These are phyloP conservation scores for Euleptes europaea DNA, from an alignment of 2,113 vertebrate species.

Conservation along the genomic window DNA sequence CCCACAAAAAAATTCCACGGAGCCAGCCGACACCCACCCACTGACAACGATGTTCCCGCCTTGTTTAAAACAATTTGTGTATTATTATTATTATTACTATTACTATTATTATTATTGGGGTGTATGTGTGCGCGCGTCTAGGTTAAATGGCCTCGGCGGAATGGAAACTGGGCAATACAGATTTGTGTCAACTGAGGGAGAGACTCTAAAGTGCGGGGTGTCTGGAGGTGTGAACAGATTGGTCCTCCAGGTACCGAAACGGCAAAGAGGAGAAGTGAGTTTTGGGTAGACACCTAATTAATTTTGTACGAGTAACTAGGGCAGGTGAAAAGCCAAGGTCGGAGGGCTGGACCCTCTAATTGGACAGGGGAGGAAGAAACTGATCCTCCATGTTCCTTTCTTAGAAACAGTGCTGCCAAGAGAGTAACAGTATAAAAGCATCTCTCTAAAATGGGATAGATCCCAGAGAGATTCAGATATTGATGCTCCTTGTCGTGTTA, in stretches of 20 bases:
- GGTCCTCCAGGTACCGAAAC: neutral
- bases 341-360: neutral
- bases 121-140: neutral
- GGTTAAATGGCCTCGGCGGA: slow-evolving; percentile 26
- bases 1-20: neutral
- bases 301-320: fast-evolving
- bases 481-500: neutral
- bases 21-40: fast-evolving
- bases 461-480: neutral
- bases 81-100: neutral
- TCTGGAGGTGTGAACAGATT: neutral
- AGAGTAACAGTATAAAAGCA: neutral
- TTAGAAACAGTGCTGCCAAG: neutral
- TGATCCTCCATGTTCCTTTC: neutral
- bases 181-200: fast-evolving
- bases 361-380: neutral
- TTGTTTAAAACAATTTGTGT: neutral
- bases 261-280: neutral
- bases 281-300: slow-evolving; percentile 14
- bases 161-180: slow-evolving; percentile 33
- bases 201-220: fast-evolving
- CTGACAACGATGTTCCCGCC: neutral
- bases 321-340: neutral
- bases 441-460: neutral
- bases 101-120: no score